These are phyloP conservation scores for Cremastobaeus sp. DNA, from an alignment of 2,888 invertebrate species.

Conservation along the genomic window DNA sequence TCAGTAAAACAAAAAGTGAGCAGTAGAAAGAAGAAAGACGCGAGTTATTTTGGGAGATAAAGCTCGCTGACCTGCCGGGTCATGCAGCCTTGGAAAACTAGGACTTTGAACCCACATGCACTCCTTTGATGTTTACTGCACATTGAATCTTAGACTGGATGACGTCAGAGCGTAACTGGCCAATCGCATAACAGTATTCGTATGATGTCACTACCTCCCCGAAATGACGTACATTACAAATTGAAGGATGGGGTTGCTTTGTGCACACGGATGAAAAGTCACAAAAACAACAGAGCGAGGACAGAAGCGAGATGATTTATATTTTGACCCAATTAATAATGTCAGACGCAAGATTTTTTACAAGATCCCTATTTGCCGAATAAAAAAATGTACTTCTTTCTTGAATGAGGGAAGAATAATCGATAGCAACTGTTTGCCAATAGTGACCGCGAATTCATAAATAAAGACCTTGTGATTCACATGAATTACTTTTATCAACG, in stretches of 20 bases:
- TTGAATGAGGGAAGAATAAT: background rate
- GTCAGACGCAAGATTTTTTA: slow-evolving; percentile 6
- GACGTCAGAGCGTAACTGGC: slow-evolving; percentile 73
- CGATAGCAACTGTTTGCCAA: slow-evolving; percentile 21
- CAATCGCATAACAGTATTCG: slow-evolving; percentile 70
- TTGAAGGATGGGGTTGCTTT: slow-evolving; percentile 63
- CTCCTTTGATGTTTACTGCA: slow-evolving; percentile 71
- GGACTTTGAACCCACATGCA: slow-evolving; percentile 77
- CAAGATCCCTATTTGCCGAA: background rate
- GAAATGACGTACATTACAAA: slow-evolving; percentile 72
- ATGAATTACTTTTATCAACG: slow-evolving; percentile 19
- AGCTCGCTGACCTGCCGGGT: slow-evolving; percentile 72
- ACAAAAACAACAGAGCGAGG: slow-evolving; percentile 54
- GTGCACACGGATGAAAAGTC: slow-evolving; percentile 62
- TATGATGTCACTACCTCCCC: slow-evolving; percentile 75
- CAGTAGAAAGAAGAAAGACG: slow-evolving; percentile 13
- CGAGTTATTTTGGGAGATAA: slow-evolving; percentile 50
- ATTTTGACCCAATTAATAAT: slow-evolving; percentile 75
- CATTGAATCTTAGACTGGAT: slow-evolving; percentile 63
- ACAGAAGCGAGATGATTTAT: slow-evolving; percentile 64
- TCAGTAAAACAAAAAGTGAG: too few species aligned
- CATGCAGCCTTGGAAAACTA: slow-evolving; percentile 77
- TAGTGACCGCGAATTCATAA: slow-evolving; percentile 47
- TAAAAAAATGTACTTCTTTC: too few species aligned
- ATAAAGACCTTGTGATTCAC: slow-evolving; percentile 33